Evolutionary conservation across 2,113 vertebrate genomes (phyloP).

Genomic region (Microcebus lehilahytsara): DNA sequence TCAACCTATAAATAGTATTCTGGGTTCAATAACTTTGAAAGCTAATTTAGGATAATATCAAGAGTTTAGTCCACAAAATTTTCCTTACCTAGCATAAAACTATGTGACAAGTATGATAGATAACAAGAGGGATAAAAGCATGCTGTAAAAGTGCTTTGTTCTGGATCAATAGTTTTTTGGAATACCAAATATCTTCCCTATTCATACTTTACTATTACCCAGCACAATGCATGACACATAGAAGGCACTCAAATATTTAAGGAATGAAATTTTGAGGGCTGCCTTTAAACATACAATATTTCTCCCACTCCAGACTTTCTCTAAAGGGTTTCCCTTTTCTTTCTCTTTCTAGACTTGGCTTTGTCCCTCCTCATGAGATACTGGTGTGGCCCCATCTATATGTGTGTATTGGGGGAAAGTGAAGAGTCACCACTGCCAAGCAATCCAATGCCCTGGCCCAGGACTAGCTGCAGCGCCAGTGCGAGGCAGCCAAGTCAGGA

Average conservation of each 20-base stretch:
- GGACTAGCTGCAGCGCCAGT: too few species aligned
- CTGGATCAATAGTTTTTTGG: not conserved
- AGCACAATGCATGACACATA: not conserved
- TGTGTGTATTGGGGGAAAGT: too few species aligned
- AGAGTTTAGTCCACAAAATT: conserved; percentile 12
- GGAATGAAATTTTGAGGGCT: not conserved
- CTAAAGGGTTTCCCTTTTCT: not conserved
- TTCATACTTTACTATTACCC: not conserved
- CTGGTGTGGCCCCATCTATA: not conserved
- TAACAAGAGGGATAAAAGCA: not conserved
- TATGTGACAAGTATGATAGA: not conserved
- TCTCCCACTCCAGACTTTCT: not conserved
- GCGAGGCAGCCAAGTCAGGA: not conserved
- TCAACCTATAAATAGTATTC: not conserved
- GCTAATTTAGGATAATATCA: not conserved
- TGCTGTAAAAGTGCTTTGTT: not conserved
- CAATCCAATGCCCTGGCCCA: not conserved
- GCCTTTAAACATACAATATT: not conserved
- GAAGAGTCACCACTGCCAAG: not conserved
- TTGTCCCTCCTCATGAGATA: not conserved
- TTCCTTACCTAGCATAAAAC: conserved; percentile 26
- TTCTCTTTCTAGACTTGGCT: not conserved
- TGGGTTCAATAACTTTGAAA: not conserved
- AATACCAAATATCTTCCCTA: not conserved
- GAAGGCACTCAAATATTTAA: not conserved